These are phyloP conservation scores for Portunus trituberculatus DNA, from an alignment of 1,140 invertebrate species.

Conservation along the genomic window DNA sequence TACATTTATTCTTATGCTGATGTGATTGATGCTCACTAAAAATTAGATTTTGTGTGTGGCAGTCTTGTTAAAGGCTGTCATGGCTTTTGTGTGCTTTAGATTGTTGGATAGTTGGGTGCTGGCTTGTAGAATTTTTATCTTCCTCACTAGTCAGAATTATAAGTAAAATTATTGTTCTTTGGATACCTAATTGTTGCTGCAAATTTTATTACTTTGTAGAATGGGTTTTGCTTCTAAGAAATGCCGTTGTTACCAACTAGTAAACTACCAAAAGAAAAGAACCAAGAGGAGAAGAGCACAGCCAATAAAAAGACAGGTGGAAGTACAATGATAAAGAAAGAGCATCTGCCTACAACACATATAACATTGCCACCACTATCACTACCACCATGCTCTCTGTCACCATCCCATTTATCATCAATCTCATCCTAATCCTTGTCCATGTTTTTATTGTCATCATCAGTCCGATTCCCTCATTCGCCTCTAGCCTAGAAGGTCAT, in stretches of 20 bases:
- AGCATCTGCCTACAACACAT: background rate
- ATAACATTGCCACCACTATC: background rate
- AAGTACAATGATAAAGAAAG: background rate
- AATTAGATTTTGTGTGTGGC: background rate
- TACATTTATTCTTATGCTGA: background rate
- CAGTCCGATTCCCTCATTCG: background rate
- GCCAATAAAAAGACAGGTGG: background rate
- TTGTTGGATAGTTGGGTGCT: background rate
- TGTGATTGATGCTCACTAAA: background rate
- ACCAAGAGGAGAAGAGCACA: background rate
- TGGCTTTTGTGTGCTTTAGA: background rate
- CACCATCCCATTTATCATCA: background rate
- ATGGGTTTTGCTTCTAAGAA: conserved; percentile 48
- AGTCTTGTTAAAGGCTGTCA: background rate
- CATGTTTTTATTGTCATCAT: background rate
- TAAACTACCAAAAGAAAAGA: conserved; percentile 40
- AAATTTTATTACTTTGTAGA: too few relatives aligned
- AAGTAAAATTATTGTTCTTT: background rate
- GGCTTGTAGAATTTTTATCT: background rate
- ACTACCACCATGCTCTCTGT: background rate
- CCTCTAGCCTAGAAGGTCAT: too few relatives aligned
- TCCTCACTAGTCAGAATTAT: background rate
- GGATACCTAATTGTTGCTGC: background rate
- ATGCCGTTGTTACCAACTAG: conserved; percentile 47
- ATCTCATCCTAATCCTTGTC: background rate